These are phyloP conservation scores for Cynodonichthys magdalenae DNA, from an alignment of 2,797 vertebrate species.

Conservation along the genomic window DNA sequence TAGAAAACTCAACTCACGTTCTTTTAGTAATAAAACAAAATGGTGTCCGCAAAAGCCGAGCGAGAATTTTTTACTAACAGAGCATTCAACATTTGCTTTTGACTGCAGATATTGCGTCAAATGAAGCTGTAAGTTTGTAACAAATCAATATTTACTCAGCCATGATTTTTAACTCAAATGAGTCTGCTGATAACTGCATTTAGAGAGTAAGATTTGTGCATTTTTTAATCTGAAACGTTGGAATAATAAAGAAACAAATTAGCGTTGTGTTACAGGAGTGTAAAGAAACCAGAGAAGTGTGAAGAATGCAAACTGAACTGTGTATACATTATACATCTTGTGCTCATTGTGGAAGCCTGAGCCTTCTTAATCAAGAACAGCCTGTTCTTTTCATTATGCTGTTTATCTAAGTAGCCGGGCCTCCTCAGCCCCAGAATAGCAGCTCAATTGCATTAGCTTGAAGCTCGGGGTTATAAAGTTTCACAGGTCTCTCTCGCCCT, in stretches of 20 bases:
- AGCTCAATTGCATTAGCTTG: constrained; percentile 79
- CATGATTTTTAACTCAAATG: constrained; percentile 7
- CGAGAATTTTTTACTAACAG: background rate
- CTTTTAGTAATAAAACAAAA: no score
- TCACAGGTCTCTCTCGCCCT: constrained; percentile 45
- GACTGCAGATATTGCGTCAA: constrained; percentile 16
- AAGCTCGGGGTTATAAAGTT: constrained; percentile 76
- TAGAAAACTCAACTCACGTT: no score
- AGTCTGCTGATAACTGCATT: background rate
- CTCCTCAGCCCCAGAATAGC: constrained; percentile 77
- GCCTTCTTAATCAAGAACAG: constrained; percentile 70
- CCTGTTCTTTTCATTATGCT: constrained; percentile 79
- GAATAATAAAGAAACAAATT: background rate
- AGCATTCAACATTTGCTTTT: constrained; percentile 37
- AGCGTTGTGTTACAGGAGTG: background rate
- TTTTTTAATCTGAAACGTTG: constrained; percentile 2
- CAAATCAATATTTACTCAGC: constrained; percentile 24
- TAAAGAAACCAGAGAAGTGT: constrained; percentile 5
- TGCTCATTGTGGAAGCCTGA: constrained; percentile 53
- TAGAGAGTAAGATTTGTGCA: background rate
- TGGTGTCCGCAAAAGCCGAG: no score
- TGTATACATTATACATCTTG: constrained; percentile 46
- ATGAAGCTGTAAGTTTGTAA: constrained; percentile 7
- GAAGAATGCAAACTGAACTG: constrained; percentile 20
- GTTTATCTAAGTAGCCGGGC: constrained; percentile 77